A percentile compares a stretch with the other conserved stretches of the same genome.
phyloP scores from a whole-genome alignment of 2,888 invertebrate genomes.

The Mylabris sibirica region DNA sequence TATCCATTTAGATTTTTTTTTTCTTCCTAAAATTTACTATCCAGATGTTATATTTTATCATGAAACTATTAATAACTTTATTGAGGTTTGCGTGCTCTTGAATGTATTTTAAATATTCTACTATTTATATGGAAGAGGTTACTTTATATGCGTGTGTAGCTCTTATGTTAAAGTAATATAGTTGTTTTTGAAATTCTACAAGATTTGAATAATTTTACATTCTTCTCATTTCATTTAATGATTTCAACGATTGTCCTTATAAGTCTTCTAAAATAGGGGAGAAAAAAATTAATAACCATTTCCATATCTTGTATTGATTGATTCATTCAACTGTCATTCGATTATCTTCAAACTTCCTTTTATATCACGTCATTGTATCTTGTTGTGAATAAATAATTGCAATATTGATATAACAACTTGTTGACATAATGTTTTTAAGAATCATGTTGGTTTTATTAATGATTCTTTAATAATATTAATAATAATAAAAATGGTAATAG shows the following conservation, averaged over 20 bases:
- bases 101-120: background rate
- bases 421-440: background rate
- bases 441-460: background rate
- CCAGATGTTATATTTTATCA: constrained; percentile 2
- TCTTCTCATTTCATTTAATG: background rate
- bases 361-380: background rate
- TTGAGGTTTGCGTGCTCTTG: constrained; percentile 9
- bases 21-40: background rate
- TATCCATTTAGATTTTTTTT: background rate
- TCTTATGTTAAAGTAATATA: background rate
- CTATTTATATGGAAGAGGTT: background rate
- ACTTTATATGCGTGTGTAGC: no score
- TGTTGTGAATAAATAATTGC: background rate
- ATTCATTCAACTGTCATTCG: background rate
- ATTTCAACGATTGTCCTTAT: background rate
- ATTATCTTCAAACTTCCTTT: background rate
- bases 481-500: no score
- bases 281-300: background rate
- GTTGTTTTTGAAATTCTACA: background rate
- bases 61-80: constrained; percentile 6
- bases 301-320: background rate
- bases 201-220: no score
- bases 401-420: background rate
- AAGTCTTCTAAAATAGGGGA: background rate
- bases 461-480: background rate